Conservation (phyloP, 2,888 invertebrate species). For the Cremastinae sp. region DNA sequence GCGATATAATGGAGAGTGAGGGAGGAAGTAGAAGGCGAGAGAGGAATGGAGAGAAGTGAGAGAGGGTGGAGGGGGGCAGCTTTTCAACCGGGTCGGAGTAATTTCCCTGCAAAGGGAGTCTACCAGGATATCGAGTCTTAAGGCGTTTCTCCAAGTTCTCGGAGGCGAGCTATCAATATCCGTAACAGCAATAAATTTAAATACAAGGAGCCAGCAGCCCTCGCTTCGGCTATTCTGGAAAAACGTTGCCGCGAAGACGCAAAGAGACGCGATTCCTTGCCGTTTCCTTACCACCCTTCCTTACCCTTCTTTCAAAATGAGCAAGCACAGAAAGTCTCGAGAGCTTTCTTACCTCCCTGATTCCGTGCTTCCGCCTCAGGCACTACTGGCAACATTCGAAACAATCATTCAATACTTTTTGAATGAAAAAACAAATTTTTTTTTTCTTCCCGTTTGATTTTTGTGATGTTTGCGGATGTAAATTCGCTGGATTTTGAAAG, state of each 20-base stretch:
- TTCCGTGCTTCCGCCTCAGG: constrained; percentile 1
- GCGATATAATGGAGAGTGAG: constrained; percentile 29
- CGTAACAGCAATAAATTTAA: constrained; percentile 60
- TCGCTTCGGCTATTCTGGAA: constrained; percentile 17
- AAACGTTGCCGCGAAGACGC: constrained; percentile 16
- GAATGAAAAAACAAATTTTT: too few relatives aligned
- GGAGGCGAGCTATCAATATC: constrained; percentile 44
- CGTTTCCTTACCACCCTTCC: constrained; percentile 8
- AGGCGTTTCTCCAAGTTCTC: constrained; percentile 36
- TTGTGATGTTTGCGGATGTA: constrained; percentile 6
- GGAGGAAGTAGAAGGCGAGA: constrained; percentile 12
- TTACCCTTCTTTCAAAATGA: neutral
- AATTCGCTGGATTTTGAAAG: constrained; percentile 3
- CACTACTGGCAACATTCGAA: constrained; percentile 41
- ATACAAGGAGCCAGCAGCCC: constrained; percentile 36
- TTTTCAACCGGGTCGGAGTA: constrained; percentile 43
- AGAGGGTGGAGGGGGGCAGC: constrained; percentile 33
- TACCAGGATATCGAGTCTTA: constrained; percentile 48
- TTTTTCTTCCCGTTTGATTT: neutral
- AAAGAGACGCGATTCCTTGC: constrained; percentile 16
- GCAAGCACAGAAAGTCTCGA: neutral
- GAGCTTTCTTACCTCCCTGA: constrained; percentile 7
- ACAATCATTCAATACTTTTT: constrained; percentile 32
- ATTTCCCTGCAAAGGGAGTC: constrained; percentile 44
- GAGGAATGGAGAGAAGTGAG: constrained; percentile 44